A percentile compares a stretch with the other conserved stretches of the same genome.
phyloP scores from a whole-genome alignment of 2,888 invertebrate species.

The Andrena haemorrhoa region DNA sequence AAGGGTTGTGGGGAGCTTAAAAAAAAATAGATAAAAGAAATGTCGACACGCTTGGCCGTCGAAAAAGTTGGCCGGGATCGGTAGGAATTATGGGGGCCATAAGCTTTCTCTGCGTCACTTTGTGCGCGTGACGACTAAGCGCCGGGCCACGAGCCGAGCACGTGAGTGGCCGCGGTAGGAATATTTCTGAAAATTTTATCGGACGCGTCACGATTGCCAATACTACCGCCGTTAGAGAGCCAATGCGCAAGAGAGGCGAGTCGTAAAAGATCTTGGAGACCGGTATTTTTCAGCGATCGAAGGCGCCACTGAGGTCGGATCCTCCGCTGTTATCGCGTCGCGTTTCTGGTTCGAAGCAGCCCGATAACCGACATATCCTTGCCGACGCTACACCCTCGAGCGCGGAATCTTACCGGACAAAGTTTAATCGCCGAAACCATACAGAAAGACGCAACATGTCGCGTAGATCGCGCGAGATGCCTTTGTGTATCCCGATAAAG shows the following conservation, averaged over 20 bases:
- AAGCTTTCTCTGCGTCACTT: slow-evolving; percentile 24
- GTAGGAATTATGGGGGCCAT: background rate
- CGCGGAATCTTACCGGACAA: slow-evolving; percentile 75
- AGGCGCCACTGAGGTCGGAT: slow-evolving; percentile 66
- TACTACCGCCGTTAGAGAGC: slow-evolving; percentile 12
- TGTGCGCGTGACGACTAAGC: background rate
- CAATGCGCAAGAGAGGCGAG: slow-evolving; percentile 20
- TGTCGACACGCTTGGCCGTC: background rate
- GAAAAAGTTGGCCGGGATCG: background rate
- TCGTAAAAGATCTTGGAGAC: slow-evolving; percentile 32
- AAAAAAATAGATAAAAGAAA: background rate
- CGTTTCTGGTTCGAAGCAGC: slow-evolving; percentile 72
- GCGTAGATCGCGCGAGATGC: slow-evolving; percentile 30
- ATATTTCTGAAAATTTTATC: slow-evolving; percentile 44
- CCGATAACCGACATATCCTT: slow-evolving; percentile 71
- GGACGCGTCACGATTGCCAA: slow-evolving; percentile 23
- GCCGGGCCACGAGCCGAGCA: slow-evolving; percentile 39
- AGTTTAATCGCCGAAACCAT: slow-evolving; percentile 72
- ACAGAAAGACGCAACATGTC: slow-evolving; percentile 32
- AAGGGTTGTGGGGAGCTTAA: background rate
- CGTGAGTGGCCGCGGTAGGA: slow-evolving; percentile 19
- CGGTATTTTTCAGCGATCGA: slow-evolving; percentile 48
- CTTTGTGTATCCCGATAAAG: slow-evolving; percentile 30
- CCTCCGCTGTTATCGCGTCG: slow-evolving; percentile 61
- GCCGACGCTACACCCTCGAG: slow-evolving; percentile 57